Evolutionary conservation across 2,113 vertebrate genomes (phyloP), one percentile per base, ranked within the genome.

Genomic region (Osmerus eperlanus): DNA sequence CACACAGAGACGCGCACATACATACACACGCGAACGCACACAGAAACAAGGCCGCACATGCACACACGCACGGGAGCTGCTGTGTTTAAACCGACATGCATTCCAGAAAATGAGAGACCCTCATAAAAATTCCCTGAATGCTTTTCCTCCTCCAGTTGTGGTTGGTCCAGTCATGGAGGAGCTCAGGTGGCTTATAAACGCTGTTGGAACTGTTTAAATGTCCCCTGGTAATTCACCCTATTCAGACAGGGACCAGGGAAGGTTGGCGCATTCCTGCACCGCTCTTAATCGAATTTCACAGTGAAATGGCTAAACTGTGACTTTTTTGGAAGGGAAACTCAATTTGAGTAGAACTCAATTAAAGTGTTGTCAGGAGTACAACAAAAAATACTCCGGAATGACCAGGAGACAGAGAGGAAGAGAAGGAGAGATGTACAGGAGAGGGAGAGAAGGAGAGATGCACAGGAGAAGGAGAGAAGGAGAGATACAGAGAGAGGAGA

Each of bases 11-110:
- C 23, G n/a, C 56, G 8, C 56, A 59, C 56, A 59, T 16, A 60
- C 58, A 60, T 19, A 60, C 58, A 60, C 19, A 23, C 58, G 8
- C 64, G 70, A 62, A 56, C 71, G 71, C 72, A 56, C 56, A 69
- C 67, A 54, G n/a, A 62, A 3, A 54, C 66, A 68, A 21, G 16
- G 51, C 53, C 21, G 53, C 51, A 54, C 21, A 67, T 23, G 23
- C 51, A 68, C 23, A 68, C 25, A 68, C n/a, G 25, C 65, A 67
- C 4, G 16, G 16, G 4, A 55, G 18, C 54, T 16, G 13, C 23
- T 23, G 23, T 23, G 23, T 23, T 23, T 23, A 23, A 23, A 23
- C 23, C 23, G n/a, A 67, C 36, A 52, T 11, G 18, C 4, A 7
- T 7, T n/a, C 13, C 32, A 13, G 67, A 56, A 41, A 13, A 47